Base-by-base conservation (phyloP, 2,797 vertebrate species). In the Eupleurogrammus muticus region DNA sequence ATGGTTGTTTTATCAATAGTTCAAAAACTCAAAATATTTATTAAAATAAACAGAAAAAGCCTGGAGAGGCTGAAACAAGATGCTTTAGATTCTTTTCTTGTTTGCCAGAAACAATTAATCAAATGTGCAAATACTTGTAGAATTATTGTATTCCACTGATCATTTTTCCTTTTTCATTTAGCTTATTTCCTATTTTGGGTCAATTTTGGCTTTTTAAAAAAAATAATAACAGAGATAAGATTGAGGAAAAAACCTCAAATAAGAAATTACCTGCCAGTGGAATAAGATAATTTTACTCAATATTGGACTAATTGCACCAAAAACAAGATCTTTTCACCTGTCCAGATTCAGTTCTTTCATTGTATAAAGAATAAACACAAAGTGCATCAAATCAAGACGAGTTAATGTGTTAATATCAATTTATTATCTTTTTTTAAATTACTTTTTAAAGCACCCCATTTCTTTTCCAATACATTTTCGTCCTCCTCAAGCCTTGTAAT, bases 351-450 rank as follows among this genome's bases (percentile, higher is more conserved):
- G n/a, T n/a, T n/a, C n/a, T n/a, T n/a, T n/a, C n/a, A n/a, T n/a
- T n/a, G n/a, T n/a, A n/a, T n/a, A n/a, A n/a, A n/a, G n/a, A n/a
- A n/a, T n/a, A n/a, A n/a, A n/a, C n/a, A n/a, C n/a, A 35, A 77
- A 77, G 10, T 28, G 50, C 62, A 75, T 78, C n/a, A 85, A 85
- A 85, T 78, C 55, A 87, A 80, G 68, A 88, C 79, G 24, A 42
- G 42, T 66, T 87, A 67, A 79, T 80, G 86, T 92, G 89, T 93
- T 93, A 84, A 94, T 93, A 93, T 90, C 92, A 93, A 93, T 94
- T 94, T 94, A 94, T 94, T 94, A 80, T 89, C 80, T 87, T 90
- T 85, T 87, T 92, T 94, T 84, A 67, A 83, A 92, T 89, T 75
- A 87, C 83, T 91, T 93, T 85, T 92, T 75, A 87, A 90, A 87